Base-by-base conservation (phyloP, 2,888 invertebrate species). In the Drosophila anceps region DNA sequence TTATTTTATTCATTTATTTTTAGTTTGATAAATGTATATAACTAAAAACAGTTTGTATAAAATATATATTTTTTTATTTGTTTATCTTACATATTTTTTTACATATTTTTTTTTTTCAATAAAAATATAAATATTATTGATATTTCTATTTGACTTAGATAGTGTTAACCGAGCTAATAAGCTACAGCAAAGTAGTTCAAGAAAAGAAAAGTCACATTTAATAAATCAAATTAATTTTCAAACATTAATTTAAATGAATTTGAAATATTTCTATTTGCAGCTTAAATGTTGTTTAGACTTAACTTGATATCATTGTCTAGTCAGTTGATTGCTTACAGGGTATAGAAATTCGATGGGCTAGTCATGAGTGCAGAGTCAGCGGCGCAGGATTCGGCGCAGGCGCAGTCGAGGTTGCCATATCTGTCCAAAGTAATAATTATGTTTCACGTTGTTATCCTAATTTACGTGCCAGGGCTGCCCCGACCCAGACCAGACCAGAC, bases 381-480 rank as follows among this genome's bases (percentile, higher is more conserved):
- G 67, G 55, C 68, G 37, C 44, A 67, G 67, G 54, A 18, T 3
- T 24, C 20, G 39, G 39, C 37, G 44, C 39, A 37, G 68, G 53
- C 67, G 53, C 63, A 67, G 69, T 76, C 60, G 80, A 69, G 66
- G 72, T 75, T 81, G 81, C 79, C 87, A 87, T 86, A 86, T 86
- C 85, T 86, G 85, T 86, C 90, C 82, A 87, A 88, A 85, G 85
- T 86, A 90, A 90, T 91, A 91, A 91, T 91, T 91, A 91, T 90
- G 91, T 83, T 90, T 82, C 90, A 91, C 91, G 88, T 91, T 90
- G 91, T 91, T 91, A 91, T 91, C 91, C 91, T 91, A 91, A 91
- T 91, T 91, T 91, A 91, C 91, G 91, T 91, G 90, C 90, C 78
- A 74, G 69, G 57, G 83, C 73, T 73, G 75, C 71, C 79, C 83